These are phyloP conservation scores for Agrotis clavis DNA, from an alignment of 2,888 invertebrate species.

Conservation along the genomic window DNA sequence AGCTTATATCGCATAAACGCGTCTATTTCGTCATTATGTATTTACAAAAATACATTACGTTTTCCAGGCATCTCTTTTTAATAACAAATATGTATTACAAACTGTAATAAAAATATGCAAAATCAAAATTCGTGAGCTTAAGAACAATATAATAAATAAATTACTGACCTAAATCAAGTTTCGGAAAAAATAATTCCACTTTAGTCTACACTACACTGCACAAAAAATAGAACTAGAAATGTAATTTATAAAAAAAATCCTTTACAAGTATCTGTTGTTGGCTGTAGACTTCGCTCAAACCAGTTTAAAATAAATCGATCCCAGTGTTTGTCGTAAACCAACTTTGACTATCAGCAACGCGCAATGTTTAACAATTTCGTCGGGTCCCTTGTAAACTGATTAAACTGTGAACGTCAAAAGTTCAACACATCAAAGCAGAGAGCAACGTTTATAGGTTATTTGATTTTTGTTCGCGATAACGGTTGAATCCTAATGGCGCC, in stretches of 20 bases:
- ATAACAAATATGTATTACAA: too few relatives aligned
- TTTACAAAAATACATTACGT: too few relatives aligned
- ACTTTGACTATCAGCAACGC: conserved; percentile 53
- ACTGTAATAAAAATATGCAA: background rate
- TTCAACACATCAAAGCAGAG: conserved; percentile 25
- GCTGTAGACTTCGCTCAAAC: conserved; percentile 12
- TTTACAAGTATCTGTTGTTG: conserved; percentile 4
- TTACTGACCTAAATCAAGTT: background rate
- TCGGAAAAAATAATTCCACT: background rate
- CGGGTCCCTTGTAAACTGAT: conserved; percentile 45
- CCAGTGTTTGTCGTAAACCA: conserved; percentile 52
- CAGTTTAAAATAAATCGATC: conserved; percentile 45
- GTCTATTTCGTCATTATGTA: too few relatives aligned
- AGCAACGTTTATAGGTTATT: conserved; percentile 15
- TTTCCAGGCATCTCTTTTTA: too few relatives aligned
- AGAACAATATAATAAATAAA: background rate
- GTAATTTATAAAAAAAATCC: conserved; percentile 12
- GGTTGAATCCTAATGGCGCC: conserved; percentile 1
- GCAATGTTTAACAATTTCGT: conserved; percentile 60
- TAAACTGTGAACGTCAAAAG: conserved; percentile 41
- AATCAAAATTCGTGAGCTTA: background rate
- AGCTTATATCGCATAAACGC: too few relatives aligned
- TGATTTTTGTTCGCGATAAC: conserved; percentile 14
- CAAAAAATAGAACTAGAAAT: conserved; percentile 4
- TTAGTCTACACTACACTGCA: background rate